Evolutionary conservation across 1,140 invertebrate species (phyloP), one percentile per base, ranked within the genome.

Genomic region (Drosophila bifasciata): DNA sequence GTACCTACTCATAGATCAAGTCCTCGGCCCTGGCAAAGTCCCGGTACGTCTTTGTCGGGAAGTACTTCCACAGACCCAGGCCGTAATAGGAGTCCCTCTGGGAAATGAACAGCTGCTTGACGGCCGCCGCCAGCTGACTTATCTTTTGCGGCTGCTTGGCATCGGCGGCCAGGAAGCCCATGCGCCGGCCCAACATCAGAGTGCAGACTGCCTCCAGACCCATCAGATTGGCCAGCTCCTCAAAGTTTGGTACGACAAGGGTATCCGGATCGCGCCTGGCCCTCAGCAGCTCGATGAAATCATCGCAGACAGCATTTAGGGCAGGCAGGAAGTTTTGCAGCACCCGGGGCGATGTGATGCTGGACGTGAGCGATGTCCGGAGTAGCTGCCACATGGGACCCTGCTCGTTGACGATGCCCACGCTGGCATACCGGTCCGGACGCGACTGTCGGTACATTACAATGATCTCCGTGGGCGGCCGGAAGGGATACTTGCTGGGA

Each of bases 361-460:
- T 94, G 2, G 95, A 93, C 3, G 96, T 97, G 25, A 97, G 93
- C 23, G 94, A 94, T 23, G 93, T 93, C 16, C 97, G 93, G 9
- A 98, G 92, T 52, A 94, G 93, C 36, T 95, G 94, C 97, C 97
- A 98, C 53, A 94, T 94, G 70, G 95, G 94, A 15, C 97, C 96
- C 92, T 97, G 96, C 95, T 97, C 96, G 90, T 97, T 97, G 11
- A 96, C 95, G 36, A 97, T 93, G 63, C 96, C 96, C 28, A 95
- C 93, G 76, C 95, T 96, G 16, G 95, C 94, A 90, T 97, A 97
- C 86, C 95, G 93, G 91, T 97, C 96, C 0, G 94, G 95, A 11
- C 95, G 92, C n/a, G 93, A 94, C 28, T 92, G 93, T 15, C 97
- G 93, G 90, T 97, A 97, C 76, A 95, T 93, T 7, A 95, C 94